phyloP scores from a whole-genome alignment of 2,797 vertebrate genomes.

The Alca torda region DNA sequence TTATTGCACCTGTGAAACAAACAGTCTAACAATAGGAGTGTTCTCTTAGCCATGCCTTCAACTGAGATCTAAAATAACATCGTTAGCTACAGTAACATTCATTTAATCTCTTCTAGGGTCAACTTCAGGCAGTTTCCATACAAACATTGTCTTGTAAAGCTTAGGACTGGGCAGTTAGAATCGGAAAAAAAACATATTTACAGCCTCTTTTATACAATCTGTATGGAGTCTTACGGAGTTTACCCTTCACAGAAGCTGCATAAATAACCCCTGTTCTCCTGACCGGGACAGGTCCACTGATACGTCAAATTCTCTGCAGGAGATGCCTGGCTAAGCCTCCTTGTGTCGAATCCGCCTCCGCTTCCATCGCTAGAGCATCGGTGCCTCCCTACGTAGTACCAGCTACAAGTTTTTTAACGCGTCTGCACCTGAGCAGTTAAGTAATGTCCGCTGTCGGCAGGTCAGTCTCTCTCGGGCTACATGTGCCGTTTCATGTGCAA shows the following conservation, averaged over 20 bases:
- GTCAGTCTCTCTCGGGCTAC: constrained; percentile 72
- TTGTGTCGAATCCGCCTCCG: neutral
- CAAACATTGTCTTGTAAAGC: constrained; percentile 72
- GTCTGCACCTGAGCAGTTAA: constrained; percentile 7
- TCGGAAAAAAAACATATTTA: neutral
- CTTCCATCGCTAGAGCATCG: neutral
- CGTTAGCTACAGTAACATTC: constrained; percentile 37
- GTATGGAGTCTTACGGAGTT: constrained; percentile 22
- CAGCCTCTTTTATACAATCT: constrained; percentile 58
- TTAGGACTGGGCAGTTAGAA: constrained; percentile 30
- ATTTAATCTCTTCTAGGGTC: constrained; percentile 64
- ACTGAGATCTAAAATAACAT: constrained; percentile 52
- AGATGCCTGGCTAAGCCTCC: constrained; percentile 27
- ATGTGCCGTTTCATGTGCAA: constrained; percentile 96
- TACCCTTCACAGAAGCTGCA: constrained; percentile 63
- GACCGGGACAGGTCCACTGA: neutral
- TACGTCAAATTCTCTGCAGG: neutral
- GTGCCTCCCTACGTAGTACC: constrained; percentile 74
- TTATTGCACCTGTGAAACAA: constrained; percentile 81
- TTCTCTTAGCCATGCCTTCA: constrained; percentile 70
- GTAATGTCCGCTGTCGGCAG: neutral
- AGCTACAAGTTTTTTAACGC: constrained; percentile 56
- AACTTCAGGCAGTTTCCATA: constrained; percentile 75
- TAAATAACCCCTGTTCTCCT: constrained; percentile 71
- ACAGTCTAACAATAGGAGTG: constrained; percentile 63